Evolutionary conservation across 2,888 invertebrate species (phyloP), one percentile per base, ranked within the genome.

Genomic region (Camponotus fellah): DNA sequence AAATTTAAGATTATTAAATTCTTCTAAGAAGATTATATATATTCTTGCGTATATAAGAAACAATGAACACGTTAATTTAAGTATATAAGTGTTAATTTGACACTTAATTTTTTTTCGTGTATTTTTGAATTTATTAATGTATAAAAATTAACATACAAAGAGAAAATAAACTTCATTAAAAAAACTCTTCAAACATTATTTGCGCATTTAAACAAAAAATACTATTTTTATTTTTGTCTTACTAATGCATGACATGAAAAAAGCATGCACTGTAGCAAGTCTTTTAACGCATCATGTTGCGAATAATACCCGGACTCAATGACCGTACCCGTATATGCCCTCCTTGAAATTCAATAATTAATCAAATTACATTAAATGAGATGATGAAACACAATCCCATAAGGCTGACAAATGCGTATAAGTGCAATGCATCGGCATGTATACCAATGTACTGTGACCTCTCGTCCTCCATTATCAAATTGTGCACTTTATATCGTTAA

Each of bases 401-500:
- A 32, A 56, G 32, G 40, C 64, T 79, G 32, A 68, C 46, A 65
- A 82, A 76, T 60, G 62, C 46, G 32, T 62, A 66, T 53, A 68
- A 62, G 43, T 77, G 66, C 34, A 34, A 34, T 72, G 66, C 43
- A 37, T 21, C 66, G 58, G 49, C 32, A 49, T 46, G 2, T 26
- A 26, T 26, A 26, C 26, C 1, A 26, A 26, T 26, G 46, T 32
- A 68, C n/a, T 62, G 62, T 26, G 14, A 40, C 56, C 76, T 32
- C 71, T 26, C 26, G 71, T 71, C 69, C 40, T 74, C 26, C 69
- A 77, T 26, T 34, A 74, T 79, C 86, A 87, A 87, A 81, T 84
- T 82, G 82, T 77, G 77, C 76, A n/a, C 2, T n/a, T 53, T 81
- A 82, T 87, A 77, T 77, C 81, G 71, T 86, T 86, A 87, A 62